Evolutionary conservation across 1,140 invertebrate genomes (phyloP).

Genomic region (Drosophila bifasciata): DNA sequence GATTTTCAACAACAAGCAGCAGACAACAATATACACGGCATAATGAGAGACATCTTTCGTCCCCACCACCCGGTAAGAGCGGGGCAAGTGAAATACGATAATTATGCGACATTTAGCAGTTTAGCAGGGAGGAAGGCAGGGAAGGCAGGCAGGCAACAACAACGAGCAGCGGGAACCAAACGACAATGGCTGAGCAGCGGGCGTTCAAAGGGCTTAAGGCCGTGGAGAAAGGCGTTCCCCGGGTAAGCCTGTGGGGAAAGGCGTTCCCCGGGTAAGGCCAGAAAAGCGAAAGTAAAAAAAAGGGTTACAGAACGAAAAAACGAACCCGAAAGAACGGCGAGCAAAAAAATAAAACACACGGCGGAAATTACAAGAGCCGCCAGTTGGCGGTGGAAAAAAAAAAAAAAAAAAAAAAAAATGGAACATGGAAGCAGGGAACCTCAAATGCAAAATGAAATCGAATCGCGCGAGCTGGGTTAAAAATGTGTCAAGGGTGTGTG

Average conservation of each 20-base stretch:
- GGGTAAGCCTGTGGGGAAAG: constrained; percentile 58
- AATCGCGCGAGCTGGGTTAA: constrained; percentile 54
- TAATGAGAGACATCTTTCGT: constrained; percentile 63
- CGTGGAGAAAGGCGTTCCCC: constrained; percentile 36
- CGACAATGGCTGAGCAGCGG: constrained; percentile 1
- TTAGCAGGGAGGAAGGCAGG: constrained; percentile 57
- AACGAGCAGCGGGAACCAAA: too few relatives aligned
- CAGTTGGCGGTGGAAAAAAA: constrained; percentile 64
- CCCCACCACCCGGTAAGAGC: constrained; percentile 24
- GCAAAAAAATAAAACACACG: constrained; percentile 42
- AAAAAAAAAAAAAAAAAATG: constrained; percentile 25
- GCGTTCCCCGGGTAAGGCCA: constrained; percentile 25
- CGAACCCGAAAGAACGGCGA: constrained; percentile 3
- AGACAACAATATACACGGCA: constrained; percentile 65
- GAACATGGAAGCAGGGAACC: constrained; percentile 43
- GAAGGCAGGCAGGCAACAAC: constrained; percentile 30
- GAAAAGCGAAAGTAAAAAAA: constrained; percentile 73
- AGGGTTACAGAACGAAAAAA: constrained; percentile 44
- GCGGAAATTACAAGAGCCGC: constrained; percentile 78
- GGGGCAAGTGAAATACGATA: constrained; percentile 73
- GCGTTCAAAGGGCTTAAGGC: constrained; percentile 67
- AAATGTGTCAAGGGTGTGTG: constrained; percentile 54
- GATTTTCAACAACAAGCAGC: constrained; percentile 26
- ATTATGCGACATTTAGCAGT: constrained; percentile 81
- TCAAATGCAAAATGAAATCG: constrained; percentile 79